phyloP scores from a whole-genome alignment of 2,888 invertebrate species.

The Linnaemya tessellans region DNA sequence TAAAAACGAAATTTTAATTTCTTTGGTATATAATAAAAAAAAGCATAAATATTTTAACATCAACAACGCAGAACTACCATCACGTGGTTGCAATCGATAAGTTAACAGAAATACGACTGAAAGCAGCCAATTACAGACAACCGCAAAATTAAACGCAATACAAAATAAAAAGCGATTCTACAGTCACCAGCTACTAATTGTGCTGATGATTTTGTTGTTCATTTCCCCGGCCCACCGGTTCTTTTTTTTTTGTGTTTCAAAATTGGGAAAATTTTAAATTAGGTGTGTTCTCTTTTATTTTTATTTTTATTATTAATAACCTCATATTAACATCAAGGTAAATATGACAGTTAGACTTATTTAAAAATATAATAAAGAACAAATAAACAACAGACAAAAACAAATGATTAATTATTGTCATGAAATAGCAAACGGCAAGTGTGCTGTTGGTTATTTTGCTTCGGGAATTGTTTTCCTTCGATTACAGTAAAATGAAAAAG shows the following conservation, averaged over 20 bases:
- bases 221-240: not conserved
- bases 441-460: not conserved
- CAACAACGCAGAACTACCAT: constrained; percentile 5
- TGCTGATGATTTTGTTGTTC: not conserved
- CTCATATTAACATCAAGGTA: no score
- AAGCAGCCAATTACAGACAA: not conserved
- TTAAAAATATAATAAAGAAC: not conserved
- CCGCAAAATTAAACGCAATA: not conserved
- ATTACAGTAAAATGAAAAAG: no score
- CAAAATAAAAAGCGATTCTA: not conserved
- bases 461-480: not conserved
- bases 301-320: no score
- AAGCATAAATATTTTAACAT: not conserved
- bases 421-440: not conserved
- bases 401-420: not conserved
- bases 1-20: not conserved
- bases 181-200: not conserved
- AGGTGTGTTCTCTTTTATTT: no score
- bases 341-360: not conserved
- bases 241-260: not conserved
- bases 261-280: not conserved
- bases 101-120: not conserved
- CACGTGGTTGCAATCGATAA: constrained; percentile 43
- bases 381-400: not conserved
- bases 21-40: not conserved